Conservation (phyloP, 2,113 vertebrate species). For the Nymphicus hollandicus region DNA sequence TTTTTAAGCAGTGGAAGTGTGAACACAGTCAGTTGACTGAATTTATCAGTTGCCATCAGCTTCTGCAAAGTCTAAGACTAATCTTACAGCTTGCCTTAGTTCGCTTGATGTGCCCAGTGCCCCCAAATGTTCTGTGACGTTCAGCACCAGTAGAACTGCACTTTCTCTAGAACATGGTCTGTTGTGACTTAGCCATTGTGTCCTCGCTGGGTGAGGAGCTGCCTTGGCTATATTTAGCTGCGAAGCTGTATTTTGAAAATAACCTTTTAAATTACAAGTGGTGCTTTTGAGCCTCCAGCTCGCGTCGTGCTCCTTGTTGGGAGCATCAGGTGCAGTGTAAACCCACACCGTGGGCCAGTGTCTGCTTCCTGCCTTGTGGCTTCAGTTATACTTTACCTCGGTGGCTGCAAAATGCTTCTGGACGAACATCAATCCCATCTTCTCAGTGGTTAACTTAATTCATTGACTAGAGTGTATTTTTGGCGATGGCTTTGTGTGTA, state of each 20-base stretch:
- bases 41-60: neutral
- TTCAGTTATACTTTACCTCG: neutral
- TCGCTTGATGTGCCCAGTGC: neutral
- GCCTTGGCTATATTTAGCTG: neutral
- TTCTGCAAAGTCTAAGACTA: neutral
- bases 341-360: neutral
- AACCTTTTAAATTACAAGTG: neutral
- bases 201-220: neutral
- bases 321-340: neutral
- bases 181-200: neutral
- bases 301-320: neutral
- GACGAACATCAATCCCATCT: rapidly evolving
- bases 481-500: neutral
- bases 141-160: neutral
- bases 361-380: neutral
- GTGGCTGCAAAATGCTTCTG: neutral
- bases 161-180: neutral
- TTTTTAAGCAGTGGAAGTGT: neutral
- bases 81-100: neutral
- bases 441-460: neutral
- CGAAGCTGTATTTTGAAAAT: slow-evolving; percentile 5
- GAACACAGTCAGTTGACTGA: neutral
- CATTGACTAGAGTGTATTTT: neutral
- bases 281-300: neutral
- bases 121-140: neutral